Base-by-base conservation (phyloP, 2,113 vertebrate genomes). In the Leptosomus discolor region DNA sequence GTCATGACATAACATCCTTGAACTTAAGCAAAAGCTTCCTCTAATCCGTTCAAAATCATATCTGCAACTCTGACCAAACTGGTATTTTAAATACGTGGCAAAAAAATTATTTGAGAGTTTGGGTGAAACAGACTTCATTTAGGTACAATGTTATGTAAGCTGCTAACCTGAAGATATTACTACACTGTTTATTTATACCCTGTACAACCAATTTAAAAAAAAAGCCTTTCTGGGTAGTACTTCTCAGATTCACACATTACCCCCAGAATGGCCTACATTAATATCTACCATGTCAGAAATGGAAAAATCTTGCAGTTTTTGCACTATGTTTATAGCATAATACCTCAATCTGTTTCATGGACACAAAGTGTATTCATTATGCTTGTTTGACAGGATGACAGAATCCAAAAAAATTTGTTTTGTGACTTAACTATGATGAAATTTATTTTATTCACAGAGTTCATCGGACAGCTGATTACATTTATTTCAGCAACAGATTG, bases 401-500 rank as follows among this genome's bases (percentile, higher is more conserved):
- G 37, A 46, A 74, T 39, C 23, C 30, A 60, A 92, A 41, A 3
- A 80, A 83, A 81, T 74, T 81, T 69, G 5, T 45, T 84, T 71
- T 90, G 32, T 63, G 37, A 81, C 41, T 50, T 68, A 97, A 89
- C 86, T 92, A 58, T 34, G 34, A 83, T 61, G 22, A 94, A 58
- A 84, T 80, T 69, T 24, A 58, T 89, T 97, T 97, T 96, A 46
- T 92, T 93, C 45, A 29, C 46, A 11, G 32, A 91, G 20, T 78
- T 96, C 24, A 81, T 41, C 86, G 50, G 53, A 64, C 51, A 88
- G 63, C 73, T 48, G 67, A 83, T 91, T 70, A 26, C 21, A 84
- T 88, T 87, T 65, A 83, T 83, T 92, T 79, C 39, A 81, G 51
- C 29, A 70, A 65, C n/a, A 97, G 78, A 80, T 81, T 93, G 57